Evolutionary conservation across 1,140 invertebrate species (phyloP), one percentile per base, ranked within the genome.

Genomic region (Drosophila kohkoa): DNA sequence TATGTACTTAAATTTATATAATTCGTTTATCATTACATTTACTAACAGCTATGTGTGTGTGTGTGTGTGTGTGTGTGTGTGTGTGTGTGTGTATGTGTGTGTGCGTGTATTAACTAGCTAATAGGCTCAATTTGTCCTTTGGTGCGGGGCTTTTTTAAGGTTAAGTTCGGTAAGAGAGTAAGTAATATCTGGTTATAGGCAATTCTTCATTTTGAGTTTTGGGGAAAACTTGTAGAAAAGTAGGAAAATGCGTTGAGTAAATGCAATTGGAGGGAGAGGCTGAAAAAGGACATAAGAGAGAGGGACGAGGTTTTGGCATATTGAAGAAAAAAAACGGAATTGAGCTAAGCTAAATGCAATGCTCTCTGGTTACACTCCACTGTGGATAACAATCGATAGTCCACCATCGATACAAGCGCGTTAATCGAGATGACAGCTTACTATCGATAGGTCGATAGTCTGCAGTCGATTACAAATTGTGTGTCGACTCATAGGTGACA

Each of bases 61-160:
- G 30, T 38, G 8, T 48, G 25, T 25, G 28, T 60, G 48, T 20
- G 16, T 20, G 16, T 2, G 20, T 46, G 25, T 13, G 8, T n/a
- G n/a, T n/a, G n/a, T n/a, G n/a, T n/a, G n/a, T n/a, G n/a, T n/a
- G n/a, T n/a, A n/a, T 66, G 5, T 43, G 45, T 60, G 30, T 38
- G 15, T 48, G 25, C 15, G 28, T 60, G 48, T 58, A 15, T 43
- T 83, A 83, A 11, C 38, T 83, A 83, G 66, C 68, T 69, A 82
- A 75, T 64, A 81, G 81, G 81, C 77, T 80, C 81, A 51, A 60
- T 72, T 66, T 85, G 81, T 85, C 74, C 81, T 74, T 83, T 81
- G 81, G 81, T 85, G 81, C 81, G 64, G 82, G 81, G 49, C 30
- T 69, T 38, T 16, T 41, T n/a, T 63, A 51, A 49, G 25, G 38